Conservation (phyloP, 2,113 vertebrate genomes). For the Smithornis capensis region DNA sequence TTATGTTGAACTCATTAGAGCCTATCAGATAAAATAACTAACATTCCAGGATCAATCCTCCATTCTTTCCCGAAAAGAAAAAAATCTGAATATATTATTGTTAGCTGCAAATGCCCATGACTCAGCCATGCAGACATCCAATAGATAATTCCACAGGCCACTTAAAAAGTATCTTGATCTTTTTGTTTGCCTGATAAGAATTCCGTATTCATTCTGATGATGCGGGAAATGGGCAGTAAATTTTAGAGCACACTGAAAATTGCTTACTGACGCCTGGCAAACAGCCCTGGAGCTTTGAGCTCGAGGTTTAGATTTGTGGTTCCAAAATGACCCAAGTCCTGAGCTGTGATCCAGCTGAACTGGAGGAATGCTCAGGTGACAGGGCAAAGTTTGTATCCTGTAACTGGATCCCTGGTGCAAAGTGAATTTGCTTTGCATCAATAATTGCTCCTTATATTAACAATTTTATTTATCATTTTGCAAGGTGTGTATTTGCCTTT, state of each 20-base stretch:
- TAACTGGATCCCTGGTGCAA: not conserved
- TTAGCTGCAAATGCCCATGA: conserved; percentile 45
- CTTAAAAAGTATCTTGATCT: conserved; percentile 65
- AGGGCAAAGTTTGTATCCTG: not conserved
- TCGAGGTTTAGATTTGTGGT: not conserved
- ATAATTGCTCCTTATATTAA: not conserved
- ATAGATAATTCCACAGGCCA: conserved; percentile 43
- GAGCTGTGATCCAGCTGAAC: not conserved
- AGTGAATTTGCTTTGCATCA: not conserved
- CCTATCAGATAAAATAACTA: conserved; percentile 80
- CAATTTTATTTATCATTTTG: not conserved
- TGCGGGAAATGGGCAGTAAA: conserved; percentile 31
- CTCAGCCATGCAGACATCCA: conserved; percentile 60
- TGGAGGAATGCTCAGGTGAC: not conserved
- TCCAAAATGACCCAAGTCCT: not conserved
- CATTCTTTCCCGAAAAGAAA: conserved; percentile 59
- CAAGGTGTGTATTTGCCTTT: not conserved
- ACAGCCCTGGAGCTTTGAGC: not conserved
- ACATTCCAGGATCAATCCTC: conserved; percentile 76
- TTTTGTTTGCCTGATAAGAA: conserved; percentile 60
- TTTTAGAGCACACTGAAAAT: not conserved
- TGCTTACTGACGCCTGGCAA: not conserved
- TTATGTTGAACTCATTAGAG: conserved; percentile 77
- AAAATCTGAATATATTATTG: conserved; percentile 68
- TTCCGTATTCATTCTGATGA: conserved; percentile 27